Conservation (phyloP, 2,797 vertebrate genomes). For the Xenentodon cancila region DNA sequence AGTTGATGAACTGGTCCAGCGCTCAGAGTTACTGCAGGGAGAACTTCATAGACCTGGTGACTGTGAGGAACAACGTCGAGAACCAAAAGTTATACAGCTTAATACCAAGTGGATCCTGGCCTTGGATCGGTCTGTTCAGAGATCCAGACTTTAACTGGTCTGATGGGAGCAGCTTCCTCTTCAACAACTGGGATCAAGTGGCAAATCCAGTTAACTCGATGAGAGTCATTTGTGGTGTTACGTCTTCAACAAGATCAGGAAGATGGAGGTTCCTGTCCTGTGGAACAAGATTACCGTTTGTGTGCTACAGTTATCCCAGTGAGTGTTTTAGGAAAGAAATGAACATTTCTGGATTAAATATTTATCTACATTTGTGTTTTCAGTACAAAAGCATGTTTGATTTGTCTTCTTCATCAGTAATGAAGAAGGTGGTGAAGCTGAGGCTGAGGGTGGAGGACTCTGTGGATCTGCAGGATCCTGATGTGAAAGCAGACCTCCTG, state of each 20-base stretch:
- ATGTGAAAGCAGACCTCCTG: too few relatives aligned
- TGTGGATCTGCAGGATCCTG: too few relatives aligned
- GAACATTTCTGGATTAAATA: slow-evolving; percentile 8
- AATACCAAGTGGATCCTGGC: accelerated
- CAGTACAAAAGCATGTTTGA: too few relatives aligned
- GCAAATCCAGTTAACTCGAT: not conserved
- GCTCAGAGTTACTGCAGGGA: accelerated
- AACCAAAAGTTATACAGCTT: not conserved
- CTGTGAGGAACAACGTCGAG: not conserved
- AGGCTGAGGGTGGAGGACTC: too few relatives aligned
- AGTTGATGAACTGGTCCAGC: not conserved
- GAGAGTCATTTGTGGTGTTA: not conserved
- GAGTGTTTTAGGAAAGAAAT: not conserved
- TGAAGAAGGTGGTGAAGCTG: too few relatives aligned
- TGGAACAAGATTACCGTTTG: too few relatives aligned
- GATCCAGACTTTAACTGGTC: slow-evolving; percentile 3
- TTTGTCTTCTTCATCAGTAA: too few relatives aligned
- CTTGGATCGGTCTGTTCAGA: not conserved
- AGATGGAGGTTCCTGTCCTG: not conserved
- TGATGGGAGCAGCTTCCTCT: not conserved
- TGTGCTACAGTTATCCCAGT: too few relatives aligned
- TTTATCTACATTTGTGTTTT: too few relatives aligned
- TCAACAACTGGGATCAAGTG: not conserved
- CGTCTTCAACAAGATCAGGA: not conserved
- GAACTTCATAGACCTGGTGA: not conserved